These are phyloP conservation scores for Papilio aristodemus DNA, from an alignment of 1,140 invertebrate species.

Conservation along the genomic window DNA sequence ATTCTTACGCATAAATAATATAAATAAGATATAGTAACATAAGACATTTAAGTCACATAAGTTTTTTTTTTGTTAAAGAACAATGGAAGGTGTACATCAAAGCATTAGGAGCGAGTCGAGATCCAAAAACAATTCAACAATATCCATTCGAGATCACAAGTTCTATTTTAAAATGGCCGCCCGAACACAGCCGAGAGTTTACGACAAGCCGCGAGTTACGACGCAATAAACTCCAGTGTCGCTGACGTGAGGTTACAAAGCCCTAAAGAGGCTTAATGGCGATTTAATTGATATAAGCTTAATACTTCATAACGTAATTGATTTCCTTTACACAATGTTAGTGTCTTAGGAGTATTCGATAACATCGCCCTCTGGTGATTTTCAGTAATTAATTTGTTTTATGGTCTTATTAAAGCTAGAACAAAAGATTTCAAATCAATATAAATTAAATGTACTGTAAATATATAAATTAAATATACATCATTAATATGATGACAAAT, in stretches of 20 bases:
- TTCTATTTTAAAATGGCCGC: constrained; percentile 64
- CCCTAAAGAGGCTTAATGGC: constrained; percentile 52
- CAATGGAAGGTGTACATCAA: constrained; percentile 44
- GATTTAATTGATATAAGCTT: constrained; percentile 57
- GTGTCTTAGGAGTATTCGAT: background rate
- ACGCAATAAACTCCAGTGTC: constrained; percentile 58
- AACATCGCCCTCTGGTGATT: background rate
- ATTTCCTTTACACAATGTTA: constrained; percentile 34
- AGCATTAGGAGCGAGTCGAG: constrained; percentile 40
- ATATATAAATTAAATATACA: no score
- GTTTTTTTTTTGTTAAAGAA: constrained; percentile 27
- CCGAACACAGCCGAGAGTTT: constrained; percentile 48
- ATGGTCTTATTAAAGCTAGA: background rate
- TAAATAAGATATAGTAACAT: background rate
- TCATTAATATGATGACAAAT: no score
- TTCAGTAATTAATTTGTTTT: background rate
- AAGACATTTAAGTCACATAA: background rate
- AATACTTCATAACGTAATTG: constrained; percentile 46
- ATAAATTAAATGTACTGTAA: no score
- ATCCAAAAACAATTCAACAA: constrained; percentile 42
- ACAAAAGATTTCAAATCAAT: no score
- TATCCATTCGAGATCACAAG: constrained; percentile 50
- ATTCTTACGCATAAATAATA: background rate
- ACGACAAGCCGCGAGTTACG: constrained; percentile 59
- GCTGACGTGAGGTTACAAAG: constrained; percentile 46